Evolutionary conservation across 2,888 invertebrate species (phyloP), one percentile per base, ranked within the genome.

Genomic region (Auanema freiburgensis): DNA sequence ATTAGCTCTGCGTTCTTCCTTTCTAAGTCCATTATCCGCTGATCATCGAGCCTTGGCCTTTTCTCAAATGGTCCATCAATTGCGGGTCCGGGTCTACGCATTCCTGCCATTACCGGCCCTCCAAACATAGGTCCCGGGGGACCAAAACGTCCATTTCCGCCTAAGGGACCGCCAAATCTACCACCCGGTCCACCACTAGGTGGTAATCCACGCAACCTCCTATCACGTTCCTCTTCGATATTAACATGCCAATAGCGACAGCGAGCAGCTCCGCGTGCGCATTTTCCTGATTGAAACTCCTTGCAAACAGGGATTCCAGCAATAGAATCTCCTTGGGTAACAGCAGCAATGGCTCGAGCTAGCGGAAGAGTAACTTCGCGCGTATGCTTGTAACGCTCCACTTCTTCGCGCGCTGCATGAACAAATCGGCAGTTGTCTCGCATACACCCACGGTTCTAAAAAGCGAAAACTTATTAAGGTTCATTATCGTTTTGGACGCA

Each of bases 381-480:
- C 12, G 89, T 90, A 56, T 87, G 87, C 74, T 89, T 88, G 79
- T 89, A 90, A 66, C 89, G 89, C 68, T 88, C 87, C 82, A 91
- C 91, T 76, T 90, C 90, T 79, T 89, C 89, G 18, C 90, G 87
- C 0, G 89, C 88, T 79, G 91, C 91, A 84, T 92, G 91, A 51
- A 81, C 78, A 63, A 78, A 81, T 64, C 85, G 84, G 75, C 86
- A 86, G 64, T 89, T 89, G 3, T 88, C 87, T 76, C 91, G 87
- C n/a, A 88, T 87, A 81, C 91, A 91, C 66, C 89, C 88, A 50
- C 88, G 89, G 83, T 91, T 91, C 85, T 80, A 69, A 62, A 79
- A 72, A 59, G 33, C 42, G 49, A 40, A 43, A 24, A 60, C 33
- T 54, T 51, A 12, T 24, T 46, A 46, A 46, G 6, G 10, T 46